Conservation (phyloP, 2,797 vertebrate species). For the Sylvia borin region DNA sequence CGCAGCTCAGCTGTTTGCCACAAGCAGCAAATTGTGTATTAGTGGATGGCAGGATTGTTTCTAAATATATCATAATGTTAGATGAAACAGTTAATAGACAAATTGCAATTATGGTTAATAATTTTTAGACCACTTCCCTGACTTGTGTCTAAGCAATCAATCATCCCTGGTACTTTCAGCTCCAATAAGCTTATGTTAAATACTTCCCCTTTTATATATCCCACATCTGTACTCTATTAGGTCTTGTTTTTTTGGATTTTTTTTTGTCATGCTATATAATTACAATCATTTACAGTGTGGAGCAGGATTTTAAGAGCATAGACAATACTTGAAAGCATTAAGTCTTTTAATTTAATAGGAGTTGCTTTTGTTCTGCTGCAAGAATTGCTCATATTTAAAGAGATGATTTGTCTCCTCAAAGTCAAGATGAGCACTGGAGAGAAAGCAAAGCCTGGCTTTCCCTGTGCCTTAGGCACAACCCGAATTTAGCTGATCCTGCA, state of each 20-base stretch:
- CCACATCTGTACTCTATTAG: neutral
- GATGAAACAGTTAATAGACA: constrained; percentile 26
- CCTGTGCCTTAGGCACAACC: neutral
- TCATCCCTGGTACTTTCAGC: constrained; percentile 38
- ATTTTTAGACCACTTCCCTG: constrained; percentile 45
- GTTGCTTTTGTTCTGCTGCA: constrained; percentile 4
- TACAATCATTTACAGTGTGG: neutral
- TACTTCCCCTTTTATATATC: neutral
- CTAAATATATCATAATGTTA: constrained; percentile 22
- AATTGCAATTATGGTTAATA: constrained; percentile 61
- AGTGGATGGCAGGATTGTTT: neutral
- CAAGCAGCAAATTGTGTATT: neutral
- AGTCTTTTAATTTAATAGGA: neutral
- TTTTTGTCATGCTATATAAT: constrained; percentile 6
- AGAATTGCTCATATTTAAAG: neutral
- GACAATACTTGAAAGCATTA: neutral
- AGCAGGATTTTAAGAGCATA: constrained; percentile 15
- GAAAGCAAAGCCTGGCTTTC: neutral
- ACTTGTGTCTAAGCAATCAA: constrained; percentile 4
- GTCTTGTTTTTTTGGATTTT: neutral
- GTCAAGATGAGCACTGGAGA: neutral
- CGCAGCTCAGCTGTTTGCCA: neutral
- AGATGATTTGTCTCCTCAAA: neutral
- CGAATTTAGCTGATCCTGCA: neutral
- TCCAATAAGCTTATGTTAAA: constrained; percentile 16